Conservation (phyloP, 2,888 invertebrate species). For the Nephrotoma appendiculata region DNA sequence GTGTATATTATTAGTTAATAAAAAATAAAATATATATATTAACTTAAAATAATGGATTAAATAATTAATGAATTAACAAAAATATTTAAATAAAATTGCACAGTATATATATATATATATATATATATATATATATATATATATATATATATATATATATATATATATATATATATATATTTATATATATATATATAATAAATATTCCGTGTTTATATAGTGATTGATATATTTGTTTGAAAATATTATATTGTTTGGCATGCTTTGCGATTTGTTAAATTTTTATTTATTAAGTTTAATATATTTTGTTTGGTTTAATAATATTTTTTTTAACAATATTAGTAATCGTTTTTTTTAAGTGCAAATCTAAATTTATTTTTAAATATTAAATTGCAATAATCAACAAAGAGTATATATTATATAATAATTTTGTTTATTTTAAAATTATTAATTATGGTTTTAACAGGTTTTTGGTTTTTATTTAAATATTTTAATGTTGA, state of each 20-base stretch:
- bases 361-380: background rate
- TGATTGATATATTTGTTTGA: background rate
- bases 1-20: background rate
- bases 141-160: background rate
- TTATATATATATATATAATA: background rate
- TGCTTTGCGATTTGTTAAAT: background rate
- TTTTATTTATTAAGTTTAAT: background rate
- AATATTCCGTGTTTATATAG: background rate
- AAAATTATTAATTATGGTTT: background rate
- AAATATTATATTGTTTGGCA: background rate
- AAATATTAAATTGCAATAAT: background rate
- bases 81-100: background rate
- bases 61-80: background rate
- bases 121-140: background rate
- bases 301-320: background rate
- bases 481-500: background rate
- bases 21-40: background rate
- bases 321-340: background rate
- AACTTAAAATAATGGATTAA: background rate
- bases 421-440: background rate
- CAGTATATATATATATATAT: background rate
- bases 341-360: background rate
- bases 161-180: background rate
- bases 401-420: background rate
- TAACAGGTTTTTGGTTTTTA: background rate